These are phyloP conservation scores for Hedychridium roseum DNA, from an alignment of 2,888 invertebrate species.

Conservation along the genomic window DNA sequence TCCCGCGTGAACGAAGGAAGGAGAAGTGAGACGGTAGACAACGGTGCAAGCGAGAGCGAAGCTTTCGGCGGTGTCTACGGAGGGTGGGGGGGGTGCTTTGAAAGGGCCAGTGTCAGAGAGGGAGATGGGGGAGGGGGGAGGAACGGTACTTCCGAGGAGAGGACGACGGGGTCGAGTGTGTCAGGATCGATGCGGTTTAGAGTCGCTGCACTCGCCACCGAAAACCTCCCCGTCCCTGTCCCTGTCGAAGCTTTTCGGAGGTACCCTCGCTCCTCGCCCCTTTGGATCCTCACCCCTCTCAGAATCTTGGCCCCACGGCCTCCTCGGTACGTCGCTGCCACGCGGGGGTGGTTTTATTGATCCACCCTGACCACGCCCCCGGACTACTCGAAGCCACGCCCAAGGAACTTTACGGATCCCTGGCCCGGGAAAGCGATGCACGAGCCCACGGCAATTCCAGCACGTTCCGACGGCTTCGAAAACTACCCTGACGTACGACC, in stretches of 20 bases:
- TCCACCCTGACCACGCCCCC: constrained; percentile 56
- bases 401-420: too few relatives aligned
- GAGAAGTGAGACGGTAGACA: too few relatives aligned
- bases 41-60: too few relatives aligned
- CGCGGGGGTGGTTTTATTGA: constrained; percentile 57
- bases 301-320: constrained; percentile 5
- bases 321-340: constrained; percentile 6
- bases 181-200: constrained; percentile 52
- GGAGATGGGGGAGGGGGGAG: constrained; percentile 12
- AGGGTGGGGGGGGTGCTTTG: too few relatives aligned
- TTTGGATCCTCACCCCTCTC: constrained; percentile 16
- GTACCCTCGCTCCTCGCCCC: constrained; percentile 21
- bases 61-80: too few relatives aligned
- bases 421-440: too few relatives aligned
- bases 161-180: constrained; percentile 12
- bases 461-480: too few relatives aligned
- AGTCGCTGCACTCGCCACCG: constrained; percentile 34
- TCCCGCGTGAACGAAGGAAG: constrained; percentile 41
- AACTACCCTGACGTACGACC: too few relatives aligned
- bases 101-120: constrained; percentile 16
- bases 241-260: constrained; percentile 36
- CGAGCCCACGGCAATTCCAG: too few relatives aligned
- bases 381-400: constrained; percentile 53
- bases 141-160: constrained; percentile 25
- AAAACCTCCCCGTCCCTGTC: not conserved